Base-by-base conservation (phyloP, 2,113 vertebrate genomes). In the Rhinoptilus africanus region DNA sequence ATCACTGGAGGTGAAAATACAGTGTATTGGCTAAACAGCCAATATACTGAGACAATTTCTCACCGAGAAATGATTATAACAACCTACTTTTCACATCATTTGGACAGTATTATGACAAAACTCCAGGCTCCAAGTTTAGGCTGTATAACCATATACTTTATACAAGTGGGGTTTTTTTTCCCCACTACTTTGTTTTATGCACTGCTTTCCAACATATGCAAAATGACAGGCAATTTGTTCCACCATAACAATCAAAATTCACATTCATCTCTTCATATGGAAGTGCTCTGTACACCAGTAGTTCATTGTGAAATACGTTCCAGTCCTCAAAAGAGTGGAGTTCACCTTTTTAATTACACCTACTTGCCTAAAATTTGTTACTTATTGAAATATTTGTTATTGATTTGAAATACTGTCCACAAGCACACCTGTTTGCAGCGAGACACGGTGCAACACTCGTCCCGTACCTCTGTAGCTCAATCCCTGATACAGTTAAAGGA, bases 201-300 rank as follows among this genome's bases (percentile, higher is more conserved):
- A 9, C 7, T 39, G 27, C 50, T 41, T 48, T 88, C 62, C 57
- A 73, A n/a, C 28, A 43, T 18, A 53, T 14, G 59, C 51, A 26
- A 77, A 91, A 0, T 37, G 30, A 77, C 19, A 27, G 15, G n/a
- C 30, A 41, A 35, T 64, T 96, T 75, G 22, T 73, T 91, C 82
- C 3, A 2, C 50, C 26, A 7, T 2, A 50, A 16, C 63, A 67
- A 54, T 63, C 47, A 95, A 94, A 96, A 94, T 89, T 86, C 92
- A 87, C 68, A 96, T 91, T 73, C 79, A 72, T 35, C 88, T 90
- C 88, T 85, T 92, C 32, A 30, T 9, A 43, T 28, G 34, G 47
- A 85, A 89, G 24, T 12, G 57, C 71, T 63, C 47, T 57, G 14
- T 37, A 56, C 19, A 32, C 8, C 8, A 84, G 81, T 77, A 92